Conservation (phyloP, 2,888 invertebrate genomes). For the Synanthedon tipuliformis region DNA sequence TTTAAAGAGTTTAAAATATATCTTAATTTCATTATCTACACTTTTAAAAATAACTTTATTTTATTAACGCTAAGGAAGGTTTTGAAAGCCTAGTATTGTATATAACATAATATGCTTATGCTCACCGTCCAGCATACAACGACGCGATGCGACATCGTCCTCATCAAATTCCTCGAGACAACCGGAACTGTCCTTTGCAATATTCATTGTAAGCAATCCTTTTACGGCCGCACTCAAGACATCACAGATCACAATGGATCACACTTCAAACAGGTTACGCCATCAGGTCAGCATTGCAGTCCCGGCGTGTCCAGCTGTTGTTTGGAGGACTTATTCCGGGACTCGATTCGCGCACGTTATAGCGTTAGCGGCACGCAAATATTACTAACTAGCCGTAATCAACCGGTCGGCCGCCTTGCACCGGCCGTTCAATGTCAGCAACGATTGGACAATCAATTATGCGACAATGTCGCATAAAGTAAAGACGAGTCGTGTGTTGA, state of each 20-base stretch:
- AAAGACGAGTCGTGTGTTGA: conserved; percentile 50
- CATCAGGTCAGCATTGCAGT: neutral
- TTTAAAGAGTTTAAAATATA: neutral
- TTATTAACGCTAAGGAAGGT: too few relatives aligned
- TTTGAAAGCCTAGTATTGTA: too few relatives aligned
- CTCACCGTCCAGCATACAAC: conserved; percentile 64
- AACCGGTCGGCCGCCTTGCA: conserved; percentile 43
- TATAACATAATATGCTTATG: neutral
- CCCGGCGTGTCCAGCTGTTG: conserved; percentile 27
- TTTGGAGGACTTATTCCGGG: conserved; percentile 13
- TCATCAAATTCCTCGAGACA: conserved; percentile 48
- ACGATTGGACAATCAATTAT: conserved; percentile 64
- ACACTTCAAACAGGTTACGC: conserved; percentile 17
- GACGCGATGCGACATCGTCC: conserved; percentile 43
- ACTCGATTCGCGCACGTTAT: conserved; percentile 35
- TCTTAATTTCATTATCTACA: neutral
- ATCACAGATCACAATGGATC: conserved; percentile 24
- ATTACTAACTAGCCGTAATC: conserved; percentile 41
- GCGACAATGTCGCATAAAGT: conserved; percentile 50
- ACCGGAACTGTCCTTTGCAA: conserved; percentile 38
- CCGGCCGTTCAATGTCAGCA: conserved; percentile 59
- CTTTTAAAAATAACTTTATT: too few relatives aligned
- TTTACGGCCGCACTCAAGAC: conserved; percentile 24
- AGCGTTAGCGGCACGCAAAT: conserved; percentile 48
- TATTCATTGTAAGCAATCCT: conserved; percentile 30